Conservation (phyloP, 2,797 vertebrate species). For the Orientallactaga sibirica region DNA sequence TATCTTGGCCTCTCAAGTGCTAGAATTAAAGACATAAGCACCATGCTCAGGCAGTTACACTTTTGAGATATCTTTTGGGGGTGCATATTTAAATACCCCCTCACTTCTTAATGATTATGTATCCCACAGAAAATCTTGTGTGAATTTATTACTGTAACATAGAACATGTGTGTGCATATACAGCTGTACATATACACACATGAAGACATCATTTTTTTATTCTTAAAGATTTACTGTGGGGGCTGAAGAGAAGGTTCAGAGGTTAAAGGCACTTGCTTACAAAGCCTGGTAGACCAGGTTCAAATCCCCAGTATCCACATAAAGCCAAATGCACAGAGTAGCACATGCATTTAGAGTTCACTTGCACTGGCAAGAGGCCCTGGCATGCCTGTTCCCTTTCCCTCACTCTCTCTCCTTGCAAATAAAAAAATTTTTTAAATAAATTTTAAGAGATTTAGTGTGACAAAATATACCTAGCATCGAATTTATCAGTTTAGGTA, state of each 20-base stretch:
- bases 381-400: no score
- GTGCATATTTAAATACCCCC: not conserved
- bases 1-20: no score
- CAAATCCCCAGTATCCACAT: no score
- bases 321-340: no score
- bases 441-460: not conserved
- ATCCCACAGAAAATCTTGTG: not conserved
- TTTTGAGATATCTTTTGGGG: not conserved
- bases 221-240: not conserved
- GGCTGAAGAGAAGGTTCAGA: no score
- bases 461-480: not conserved
- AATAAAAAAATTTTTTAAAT: no score
- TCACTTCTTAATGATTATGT: not conserved
- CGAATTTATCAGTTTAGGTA: constrained; percentile 5
- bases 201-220: not conserved
- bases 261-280: no score
- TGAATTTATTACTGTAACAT: not conserved
- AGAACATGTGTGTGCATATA: not conserved
- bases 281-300: no score
- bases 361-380: no score
- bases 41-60: not conserved
- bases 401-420: no score
- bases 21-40: no score
- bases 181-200: not conserved
- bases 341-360: no score